Evolutionary conservation across 30 jellyfish, hydroid and myxozoan genomes (phyloP).

Genomic region (Turritopsis dohrnii): DNA sequence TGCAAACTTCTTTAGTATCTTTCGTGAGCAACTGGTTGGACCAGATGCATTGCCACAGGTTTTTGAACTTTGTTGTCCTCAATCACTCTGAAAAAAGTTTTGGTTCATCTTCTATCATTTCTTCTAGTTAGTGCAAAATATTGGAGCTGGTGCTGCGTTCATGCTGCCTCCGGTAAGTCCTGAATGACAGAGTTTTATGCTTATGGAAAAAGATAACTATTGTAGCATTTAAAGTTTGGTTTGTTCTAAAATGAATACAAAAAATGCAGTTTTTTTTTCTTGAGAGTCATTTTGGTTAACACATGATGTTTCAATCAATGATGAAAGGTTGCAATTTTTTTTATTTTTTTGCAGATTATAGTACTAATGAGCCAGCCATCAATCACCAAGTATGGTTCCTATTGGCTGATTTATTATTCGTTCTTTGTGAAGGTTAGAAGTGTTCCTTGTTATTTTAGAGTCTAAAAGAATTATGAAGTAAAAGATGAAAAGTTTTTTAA

Average conservation of each 20-base stretch:
- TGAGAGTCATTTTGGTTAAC: no score
- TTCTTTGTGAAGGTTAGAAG: conserved; percentile 45
- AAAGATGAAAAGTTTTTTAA: no score
- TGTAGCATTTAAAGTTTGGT: no score
- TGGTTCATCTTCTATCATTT: conserved; percentile 12
- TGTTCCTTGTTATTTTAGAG: no score
- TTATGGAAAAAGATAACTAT: no score
- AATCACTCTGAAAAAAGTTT: neutral
- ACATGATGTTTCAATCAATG: neutral
- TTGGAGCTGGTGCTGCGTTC: conserved; percentile 85
- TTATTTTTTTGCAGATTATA: conserved; percentile 24
- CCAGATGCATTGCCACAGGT: conserved; percentile 52
- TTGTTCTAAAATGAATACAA: no score
- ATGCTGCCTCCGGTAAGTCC: conserved; percentile 63
- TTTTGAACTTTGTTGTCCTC: conserved; percentile 1
- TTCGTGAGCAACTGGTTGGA: conserved; percentile 57
- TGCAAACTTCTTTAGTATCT: conserved; percentile 66
- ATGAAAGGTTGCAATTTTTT: no score
- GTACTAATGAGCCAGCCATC: conserved; percentile 36
- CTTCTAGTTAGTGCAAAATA: conserved; percentile 49
- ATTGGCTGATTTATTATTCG: conserved; percentile 53
- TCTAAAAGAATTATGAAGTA: no score
- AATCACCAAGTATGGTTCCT: conserved; percentile 60
- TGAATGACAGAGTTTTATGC: neutral
- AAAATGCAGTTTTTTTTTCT: no score